Evolutionary conservation across 2,113 vertebrate genomes (phyloP).

Genomic region (Actinemys pallida): DNA sequence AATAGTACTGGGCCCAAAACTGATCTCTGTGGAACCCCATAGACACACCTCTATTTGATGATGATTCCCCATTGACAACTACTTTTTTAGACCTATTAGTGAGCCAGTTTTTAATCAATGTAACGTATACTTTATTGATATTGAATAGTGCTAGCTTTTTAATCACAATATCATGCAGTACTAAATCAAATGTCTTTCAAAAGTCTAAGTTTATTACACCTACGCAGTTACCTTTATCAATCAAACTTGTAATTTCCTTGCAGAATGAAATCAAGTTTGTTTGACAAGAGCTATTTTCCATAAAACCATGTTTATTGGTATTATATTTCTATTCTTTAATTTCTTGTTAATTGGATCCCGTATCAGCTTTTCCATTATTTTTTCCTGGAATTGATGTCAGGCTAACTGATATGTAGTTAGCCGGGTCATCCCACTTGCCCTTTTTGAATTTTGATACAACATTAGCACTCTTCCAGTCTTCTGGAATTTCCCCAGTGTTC

Average conservation of each 20-base stretch:
- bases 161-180: too few relatives aligned
- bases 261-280: background rate
- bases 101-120: too few relatives aligned
- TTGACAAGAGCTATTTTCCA: background rate
- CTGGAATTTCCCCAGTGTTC: background rate
- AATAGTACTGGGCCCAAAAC: background rate
- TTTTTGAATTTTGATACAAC: background rate
- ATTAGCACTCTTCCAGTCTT: background rate
- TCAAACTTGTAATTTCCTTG: background rate
- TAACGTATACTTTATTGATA: too few relatives aligned
- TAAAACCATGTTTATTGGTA: background rate
- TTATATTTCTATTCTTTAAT: background rate
- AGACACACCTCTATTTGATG: background rate
- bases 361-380: background rate
- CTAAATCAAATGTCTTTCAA: too few relatives aligned
- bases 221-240: background rate
- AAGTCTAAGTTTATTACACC: too few relatives aligned
- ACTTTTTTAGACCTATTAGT: too few relatives aligned
- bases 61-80: background rate
- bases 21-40: background rate
- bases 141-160: too few relatives aligned
- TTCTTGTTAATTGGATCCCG: background rate
- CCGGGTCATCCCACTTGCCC: background rate
- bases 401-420: background rate
- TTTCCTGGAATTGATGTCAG: background rate